These are phyloP conservation scores for Magallana ariakensis DNA, from an alignment of 1,140 invertebrate species.

Conservation along the genomic window DNA sequence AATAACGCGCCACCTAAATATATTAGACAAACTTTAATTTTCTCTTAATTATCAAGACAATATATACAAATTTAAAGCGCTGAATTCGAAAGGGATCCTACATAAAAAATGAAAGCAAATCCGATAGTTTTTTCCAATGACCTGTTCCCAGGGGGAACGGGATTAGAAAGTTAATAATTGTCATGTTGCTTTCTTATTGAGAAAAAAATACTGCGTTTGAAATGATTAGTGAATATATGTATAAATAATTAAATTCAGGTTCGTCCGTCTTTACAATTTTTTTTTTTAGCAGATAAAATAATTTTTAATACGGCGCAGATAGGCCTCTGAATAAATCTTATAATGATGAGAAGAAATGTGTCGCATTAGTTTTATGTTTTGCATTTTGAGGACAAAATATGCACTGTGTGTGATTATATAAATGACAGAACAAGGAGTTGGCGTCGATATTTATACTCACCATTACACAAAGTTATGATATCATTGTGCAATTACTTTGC, in stretches of 20 bases:
- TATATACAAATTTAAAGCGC: neutral
- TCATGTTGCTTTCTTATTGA: neutral
- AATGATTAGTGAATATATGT: neutral
- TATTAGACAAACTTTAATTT: slow-evolving; percentile 48
- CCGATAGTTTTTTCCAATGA: neutral
- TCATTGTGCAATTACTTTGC: too few relatives aligned
- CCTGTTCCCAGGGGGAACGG: neutral
- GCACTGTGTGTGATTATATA: too few relatives aligned
- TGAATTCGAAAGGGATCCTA: neutral
- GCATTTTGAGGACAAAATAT: too few relatives aligned
- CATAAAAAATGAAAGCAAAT: slow-evolving; percentile 11
- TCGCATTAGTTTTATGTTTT: too few relatives aligned
- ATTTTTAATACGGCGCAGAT: too few relatives aligned
- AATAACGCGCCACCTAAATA: slow-evolving; percentile 39
- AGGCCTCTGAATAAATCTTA: too few relatives aligned
- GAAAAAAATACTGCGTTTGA: neutral
- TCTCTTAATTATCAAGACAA: slow-evolving; percentile 39
- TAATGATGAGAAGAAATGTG: too few relatives aligned
- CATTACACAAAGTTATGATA: too few relatives aligned
- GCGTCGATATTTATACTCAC: too few relatives aligned
- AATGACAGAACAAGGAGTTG: too few relatives aligned
- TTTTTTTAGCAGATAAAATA: neutral
- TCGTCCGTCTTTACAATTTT: neutral
- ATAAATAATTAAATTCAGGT: slow-evolving; percentile 7
- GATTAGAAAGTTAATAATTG: neutral